These are phyloP conservation scores for Trachelus tabidus DNA, from an alignment of 2,888 invertebrate genomes.

Conservation along the genomic window DNA sequence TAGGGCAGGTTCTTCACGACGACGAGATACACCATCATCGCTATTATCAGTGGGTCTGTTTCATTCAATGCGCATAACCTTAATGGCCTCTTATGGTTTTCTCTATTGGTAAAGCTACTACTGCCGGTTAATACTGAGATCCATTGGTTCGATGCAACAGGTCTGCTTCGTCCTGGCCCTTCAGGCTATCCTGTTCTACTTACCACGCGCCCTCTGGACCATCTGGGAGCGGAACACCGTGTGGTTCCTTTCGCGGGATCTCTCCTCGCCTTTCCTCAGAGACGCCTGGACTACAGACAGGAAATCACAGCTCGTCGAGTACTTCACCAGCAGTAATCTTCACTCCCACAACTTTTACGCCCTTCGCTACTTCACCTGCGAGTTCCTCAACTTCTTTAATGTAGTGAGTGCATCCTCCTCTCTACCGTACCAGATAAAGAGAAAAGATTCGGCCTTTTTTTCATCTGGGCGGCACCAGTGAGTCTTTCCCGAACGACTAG, in stretches of 20 bases:
- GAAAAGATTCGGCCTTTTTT: too few species aligned
- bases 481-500: too few species aligned
- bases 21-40: slow-evolving; percentile 71
- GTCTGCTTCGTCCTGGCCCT: slow-evolving; percentile 74
- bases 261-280: slow-evolving; percentile 69
- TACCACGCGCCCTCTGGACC: slow-evolving; percentile 79
- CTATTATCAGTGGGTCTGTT: slow-evolving; percentile 78
- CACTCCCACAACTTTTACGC: slow-evolving; percentile 75
- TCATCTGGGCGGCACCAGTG: too few species aligned
- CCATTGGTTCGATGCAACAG: slow-evolving; percentile 33
- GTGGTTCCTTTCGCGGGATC: slow-evolving; percentile 71
- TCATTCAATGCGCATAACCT: neutral
- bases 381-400: slow-evolving; percentile 79
- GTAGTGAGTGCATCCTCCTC: slow-evolving; percentile 69
- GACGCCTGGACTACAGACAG: slow-evolving; percentile 71
- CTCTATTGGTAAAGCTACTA: neutral
- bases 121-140: slow-evolving; percentile 1
- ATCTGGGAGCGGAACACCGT: slow-evolving; percentile 77
- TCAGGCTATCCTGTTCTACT: slow-evolving; percentile 77
- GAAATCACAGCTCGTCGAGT: slow-evolving; percentile 70
- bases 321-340: slow-evolving; percentile 70
- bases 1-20: slow-evolving; percentile 63
- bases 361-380: slow-evolving; percentile 76
- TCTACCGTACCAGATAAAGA: neutral
- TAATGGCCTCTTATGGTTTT: neutral